Evolutionary conservation across 2,888 invertebrate species (phyloP), one percentile per base, ranked within the genome.

Genomic region (Epinotia bilunana): DNA sequence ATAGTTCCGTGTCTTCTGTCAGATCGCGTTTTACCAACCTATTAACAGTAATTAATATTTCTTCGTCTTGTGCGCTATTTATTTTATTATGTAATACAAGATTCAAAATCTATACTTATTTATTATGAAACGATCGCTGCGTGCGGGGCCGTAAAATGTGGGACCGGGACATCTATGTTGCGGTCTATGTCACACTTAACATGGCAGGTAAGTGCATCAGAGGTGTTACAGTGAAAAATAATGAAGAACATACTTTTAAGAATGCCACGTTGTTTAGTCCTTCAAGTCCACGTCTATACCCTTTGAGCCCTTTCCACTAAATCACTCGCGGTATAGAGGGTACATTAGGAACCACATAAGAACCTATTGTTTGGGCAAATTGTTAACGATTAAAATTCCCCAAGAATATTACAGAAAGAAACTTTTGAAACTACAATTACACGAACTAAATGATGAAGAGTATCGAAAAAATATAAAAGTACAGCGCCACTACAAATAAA

Each of bases 401-500:
- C 6, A 49, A 64, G n/a, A 64, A 23, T 23, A 49, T 16, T 53
- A 53, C 49, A 57, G 33, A 57, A 20, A 55, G 7, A 62, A 55
- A 49, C 20, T 46, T 20, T 43, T 53, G n/a, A n/a, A 53, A 53
- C 53, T 53, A n/a, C 7, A 64, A 49, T 16, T 16, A 46, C 9
- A 13, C 20, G n/a, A 67, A 20, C 55, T 23, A 58, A 53, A 46
- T 61, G 43, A 46, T 43, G 23, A 74, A 73, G 13, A 73, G n/a
- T 12, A 43, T 39, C 23, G 20, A 68, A 76, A 77, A 55, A 39
- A 65, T 33, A 76, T 67, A 76, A 64, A 49, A 75, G 74, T 78
- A 81, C 76, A 82, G 78, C 81, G 80, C 82, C 78, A 78, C 74
- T 49, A 53, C n/a, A 46, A 49, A 4, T n/a, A 49, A n/a, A 20